Evolutionary conservation across 2,888 invertebrate genomes (phyloP), one percentile per base, ranked within the genome.

Genomic region (Disparrhopalites patrizii): DNA sequence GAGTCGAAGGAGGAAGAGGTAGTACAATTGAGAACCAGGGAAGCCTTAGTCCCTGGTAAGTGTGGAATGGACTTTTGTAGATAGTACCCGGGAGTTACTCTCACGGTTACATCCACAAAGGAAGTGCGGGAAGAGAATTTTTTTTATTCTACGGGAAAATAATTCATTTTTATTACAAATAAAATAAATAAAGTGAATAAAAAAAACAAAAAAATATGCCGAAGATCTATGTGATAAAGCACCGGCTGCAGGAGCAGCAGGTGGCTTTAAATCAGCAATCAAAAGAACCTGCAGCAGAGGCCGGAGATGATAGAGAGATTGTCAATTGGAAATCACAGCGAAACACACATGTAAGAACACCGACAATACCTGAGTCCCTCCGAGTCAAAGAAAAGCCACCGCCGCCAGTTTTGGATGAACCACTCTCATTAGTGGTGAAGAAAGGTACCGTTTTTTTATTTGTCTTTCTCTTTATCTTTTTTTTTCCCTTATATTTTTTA

Each of bases 201-300:
- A 36, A 63, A 43, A 27, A 60, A 20, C 18, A 18, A 27, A 10
- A 5, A 36, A 81, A 78, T 77, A 93, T 93, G 93, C 93, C 93
- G 85, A 93, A 93, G 85, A 93, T 93, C 81, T 93, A 92, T 82
- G 82, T 91, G 77, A 91, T 93, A 78, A 93, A 92, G 82, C 90
- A 92, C 81, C 86, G 92, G 79, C 85, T 93, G 83, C 90, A 90
- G 77, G 90, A 91, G 86, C 92, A 93, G 85, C 93, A 93, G 82
- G 85, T 89, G 78, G 85, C 88, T 77, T 82, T 93, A 79, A 83
- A 88, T 81, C 91, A 91, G 80, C 86, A 88, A 72, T 91, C 91
- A 81, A 90, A 91, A 81, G 84, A 88, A 54, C 66, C 69, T 1
- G 62, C 68, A 18, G 65, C 63, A 31, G 70, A 40, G 20, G 62